These are phyloP conservation scores for Phalera bucephala DNA, from an alignment of 2,888 invertebrate genomes.

Conservation along the genomic window DNA sequence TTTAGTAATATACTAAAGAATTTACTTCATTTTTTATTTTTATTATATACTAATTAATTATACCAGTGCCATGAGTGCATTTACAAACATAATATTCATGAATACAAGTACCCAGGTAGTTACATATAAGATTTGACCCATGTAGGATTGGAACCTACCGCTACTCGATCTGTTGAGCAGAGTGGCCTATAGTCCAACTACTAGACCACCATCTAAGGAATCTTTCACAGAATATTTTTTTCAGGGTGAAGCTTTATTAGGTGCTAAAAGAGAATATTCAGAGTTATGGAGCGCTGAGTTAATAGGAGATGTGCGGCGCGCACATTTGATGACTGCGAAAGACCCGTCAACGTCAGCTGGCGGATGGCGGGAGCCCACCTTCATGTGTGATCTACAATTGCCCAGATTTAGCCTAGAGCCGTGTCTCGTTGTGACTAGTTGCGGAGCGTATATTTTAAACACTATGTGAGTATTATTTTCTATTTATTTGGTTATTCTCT, in stretches of 20 bases:
- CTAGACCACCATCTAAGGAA: too few species aligned
- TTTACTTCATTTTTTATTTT: too few species aligned
- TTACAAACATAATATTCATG: too few species aligned
- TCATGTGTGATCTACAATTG: slow-evolving; percentile 69
- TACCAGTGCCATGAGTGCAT: too few species aligned
- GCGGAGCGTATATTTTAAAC: slow-evolving; percentile 80
- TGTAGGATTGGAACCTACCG: too few species aligned
- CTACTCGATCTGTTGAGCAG: too few species aligned
- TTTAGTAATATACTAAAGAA: too few species aligned
- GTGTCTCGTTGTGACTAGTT: slow-evolving; percentile 81
- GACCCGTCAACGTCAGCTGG: slow-evolving; percentile 41
- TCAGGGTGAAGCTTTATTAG: slow-evolving; percentile 62
- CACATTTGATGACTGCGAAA: slow-evolving; percentile 60
- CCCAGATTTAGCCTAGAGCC: slow-evolving; percentile 70
- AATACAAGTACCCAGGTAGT: too few species aligned
- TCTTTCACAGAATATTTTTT: slow-evolving; percentile 7
- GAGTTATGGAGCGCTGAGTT: slow-evolving; percentile 70
- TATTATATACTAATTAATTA: too few species aligned
- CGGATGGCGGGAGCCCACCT: slow-evolving; percentile 72
- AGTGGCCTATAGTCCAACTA: too few species aligned
- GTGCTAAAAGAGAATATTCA: slow-evolving; percentile 60
- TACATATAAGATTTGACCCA: too few species aligned
- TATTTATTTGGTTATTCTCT: too few species aligned
- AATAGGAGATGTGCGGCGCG: slow-evolving; percentile 61
- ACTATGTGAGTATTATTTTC: slow-evolving; percentile 74